A percentile compares a stretch with the other conserved stretches of the same genome.
Conservation (phyloP, 2,113 vertebrate species). For the Proterorhinus semilunaris region DNA sequence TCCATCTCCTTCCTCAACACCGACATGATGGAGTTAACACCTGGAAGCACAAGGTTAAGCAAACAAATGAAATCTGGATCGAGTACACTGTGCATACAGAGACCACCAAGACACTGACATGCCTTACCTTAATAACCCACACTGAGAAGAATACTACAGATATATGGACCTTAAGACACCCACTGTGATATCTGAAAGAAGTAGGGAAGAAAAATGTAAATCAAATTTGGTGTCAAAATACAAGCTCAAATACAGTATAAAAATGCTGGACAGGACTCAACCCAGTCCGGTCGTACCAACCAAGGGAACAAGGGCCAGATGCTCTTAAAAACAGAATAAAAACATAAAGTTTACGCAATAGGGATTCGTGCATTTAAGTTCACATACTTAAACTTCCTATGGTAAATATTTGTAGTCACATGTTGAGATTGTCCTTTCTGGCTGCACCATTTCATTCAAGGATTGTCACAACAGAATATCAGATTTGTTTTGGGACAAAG, state of each 20-base stretch:
- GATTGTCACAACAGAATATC: too few relatives aligned
- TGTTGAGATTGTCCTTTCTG: background rate
- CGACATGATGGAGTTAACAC: slow-evolving; percentile 78
- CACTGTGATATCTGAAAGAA: slow-evolving; percentile 21
- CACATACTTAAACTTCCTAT: background rate
- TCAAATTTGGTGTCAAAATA: background rate
- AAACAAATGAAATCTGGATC: background rate
- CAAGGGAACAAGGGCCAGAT: slow-evolving; percentile 40
- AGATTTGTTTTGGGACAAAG: too few relatives aligned
- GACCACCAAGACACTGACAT: background rate
- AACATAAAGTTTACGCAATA: slow-evolving; percentile 4
- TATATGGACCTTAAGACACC: slow-evolving; percentile 9
- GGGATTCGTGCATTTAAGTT: background rate
- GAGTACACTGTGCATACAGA: background rate
- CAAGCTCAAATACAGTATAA: background rate
- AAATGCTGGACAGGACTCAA: slow-evolving; percentile 18
- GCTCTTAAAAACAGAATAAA: slow-evolving; percentile 28
- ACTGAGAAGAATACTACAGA: slow-evolving; percentile 20
- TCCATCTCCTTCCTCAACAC: slow-evolving; percentile 88
- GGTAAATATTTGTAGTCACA: background rate
- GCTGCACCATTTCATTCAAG: too few relatives aligned
- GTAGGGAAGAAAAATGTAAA: background rate
- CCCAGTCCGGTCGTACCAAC: slow-evolving; percentile 25
- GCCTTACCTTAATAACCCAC: slow-evolving; percentile 41
- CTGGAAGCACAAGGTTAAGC: slow-evolving; percentile 26